Percentiles rank a stretch among this genome's conserved stretches.
phyloP scores from a whole-genome alignment of 2,888 invertebrate genomes.

The Caradrina kadenii region DNA sequence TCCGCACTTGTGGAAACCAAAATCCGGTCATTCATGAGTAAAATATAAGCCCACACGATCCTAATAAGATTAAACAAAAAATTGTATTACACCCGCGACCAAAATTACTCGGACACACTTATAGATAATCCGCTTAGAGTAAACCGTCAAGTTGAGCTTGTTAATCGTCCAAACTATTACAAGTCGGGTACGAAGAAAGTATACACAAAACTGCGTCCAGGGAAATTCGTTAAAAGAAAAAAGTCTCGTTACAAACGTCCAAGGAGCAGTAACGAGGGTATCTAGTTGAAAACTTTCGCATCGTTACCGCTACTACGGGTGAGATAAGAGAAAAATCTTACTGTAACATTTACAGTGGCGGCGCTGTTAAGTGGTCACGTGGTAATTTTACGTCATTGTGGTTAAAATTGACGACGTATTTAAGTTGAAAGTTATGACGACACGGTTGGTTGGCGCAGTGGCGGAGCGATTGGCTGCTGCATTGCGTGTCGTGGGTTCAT shows the following conservation, averaged over 20 bases:
- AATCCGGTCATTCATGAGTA: conserved; percentile 8
- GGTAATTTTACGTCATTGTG: conserved; percentile 1
- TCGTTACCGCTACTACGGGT: conserved; percentile 78
- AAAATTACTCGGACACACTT: conserved; percentile 60
- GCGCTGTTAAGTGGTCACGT: conserved; percentile 38
- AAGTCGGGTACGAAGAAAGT: conserved; percentile 59
- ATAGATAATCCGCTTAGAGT: conserved; percentile 59
- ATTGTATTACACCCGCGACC: conserved; percentile 62
- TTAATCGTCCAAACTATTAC: conserved; percentile 65
- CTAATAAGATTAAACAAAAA: conserved; percentile 59
- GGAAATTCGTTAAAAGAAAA: conserved; percentile 79
- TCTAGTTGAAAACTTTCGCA: conserved; percentile 79
- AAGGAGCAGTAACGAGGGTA: conserved; percentile 76
- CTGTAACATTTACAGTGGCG: conserved; percentile 70
- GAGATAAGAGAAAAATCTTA: conserved; percentile 82
- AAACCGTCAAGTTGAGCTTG: conserved; percentile 61
- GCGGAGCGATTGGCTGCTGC: too few species aligned
- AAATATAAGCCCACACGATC: conserved; percentile 33
- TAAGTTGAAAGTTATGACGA: conserved; percentile 4
- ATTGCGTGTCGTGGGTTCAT: too few species aligned
- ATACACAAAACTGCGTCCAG: conserved; percentile 70
- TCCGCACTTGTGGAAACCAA: conserved; percentile 14
- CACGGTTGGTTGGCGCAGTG: too few species aligned
- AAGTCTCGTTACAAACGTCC: conserved; percentile 77
- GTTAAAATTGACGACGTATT: background rate